Evolutionary conservation across 2,797 vertebrate species (phyloP).

Genomic region (Centroberyx gerrardi): DNA sequence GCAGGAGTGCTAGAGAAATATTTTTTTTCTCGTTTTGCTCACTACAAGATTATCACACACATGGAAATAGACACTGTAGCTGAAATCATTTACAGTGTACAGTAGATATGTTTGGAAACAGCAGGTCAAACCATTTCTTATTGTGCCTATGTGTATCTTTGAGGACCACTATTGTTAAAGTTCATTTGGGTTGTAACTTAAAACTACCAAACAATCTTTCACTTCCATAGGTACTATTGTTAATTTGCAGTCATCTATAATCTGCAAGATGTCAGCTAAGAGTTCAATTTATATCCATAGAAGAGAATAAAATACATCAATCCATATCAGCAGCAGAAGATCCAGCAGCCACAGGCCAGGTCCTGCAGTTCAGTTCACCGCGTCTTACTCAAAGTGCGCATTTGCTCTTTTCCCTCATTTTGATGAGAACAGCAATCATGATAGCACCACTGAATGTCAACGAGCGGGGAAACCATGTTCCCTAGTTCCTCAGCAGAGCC

Average conservation of each 20-base stretch:
- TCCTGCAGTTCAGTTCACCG: constrained; percentile 26
- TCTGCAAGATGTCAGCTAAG: too few relatives aligned
- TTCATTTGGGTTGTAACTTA: too few relatives aligned
- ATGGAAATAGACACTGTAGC: neutral
- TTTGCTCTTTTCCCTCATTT: constrained; percentile 65
- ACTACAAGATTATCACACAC: constrained; percentile 15
- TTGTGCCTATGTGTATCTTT: too few relatives aligned
- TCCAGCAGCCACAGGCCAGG: constrained; percentile 1
- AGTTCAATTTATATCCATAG: too few relatives aligned
- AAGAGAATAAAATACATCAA: constrained; percentile 3
- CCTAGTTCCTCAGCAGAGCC: constrained; percentile 62
- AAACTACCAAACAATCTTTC: neutral
- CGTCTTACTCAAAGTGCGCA: constrained; percentile 27
- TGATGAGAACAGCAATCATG: constrained; percentile 68
- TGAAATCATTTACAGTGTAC: neutral
- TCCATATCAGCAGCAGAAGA: constrained; percentile 17
- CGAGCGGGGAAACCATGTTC: constrained; percentile 66
- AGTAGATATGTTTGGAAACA: neutral
- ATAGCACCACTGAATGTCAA: constrained; percentile 72
- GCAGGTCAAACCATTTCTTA: neutral
- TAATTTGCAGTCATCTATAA: neutral
- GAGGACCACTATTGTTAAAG: neutral
- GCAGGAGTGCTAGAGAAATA: too few relatives aligned
- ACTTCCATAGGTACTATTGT: neutral
- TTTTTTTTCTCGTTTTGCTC: constrained; percentile 10